Percentiles rank a stretch among this genome's conserved stretches.
Conservation (phyloP, 2,888 invertebrate genomes). For the Synergus gifuensis region DNA sequence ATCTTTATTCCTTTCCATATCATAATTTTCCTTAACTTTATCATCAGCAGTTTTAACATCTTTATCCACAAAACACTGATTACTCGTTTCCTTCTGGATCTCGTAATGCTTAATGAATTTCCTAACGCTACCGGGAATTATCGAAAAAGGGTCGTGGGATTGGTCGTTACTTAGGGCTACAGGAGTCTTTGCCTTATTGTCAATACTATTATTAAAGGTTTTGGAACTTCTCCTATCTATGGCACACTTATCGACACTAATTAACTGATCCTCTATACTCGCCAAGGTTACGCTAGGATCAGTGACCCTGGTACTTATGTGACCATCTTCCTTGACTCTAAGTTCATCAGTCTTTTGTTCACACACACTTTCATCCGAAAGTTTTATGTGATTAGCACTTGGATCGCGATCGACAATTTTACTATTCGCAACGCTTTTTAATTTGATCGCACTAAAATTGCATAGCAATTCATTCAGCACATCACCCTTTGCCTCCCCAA, state of each 20-base stretch:
- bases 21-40: neutral
- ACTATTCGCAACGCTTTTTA: conserved; percentile 53
- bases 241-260: conserved; percentile 69
- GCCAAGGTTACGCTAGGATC: conserved; percentile 39
- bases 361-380: conserved; percentile 8
- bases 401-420: neutral
- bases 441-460: conserved; percentile 70
- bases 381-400: conserved; percentile 42
- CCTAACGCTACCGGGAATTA: conserved; percentile 74
- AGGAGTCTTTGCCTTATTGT: conserved; percentile 74
- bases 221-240: conserved; percentile 66
- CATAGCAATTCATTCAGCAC: conserved; percentile 71
- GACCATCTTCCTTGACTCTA: conserved; percentile 19
- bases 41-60: conserved; percentile 46
- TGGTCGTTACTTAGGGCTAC: conserved; percentile 74
- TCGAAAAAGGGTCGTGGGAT: conserved; percentile 65
- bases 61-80: conserved; percentile 64
- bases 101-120: conserved; percentile 74
- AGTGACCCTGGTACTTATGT: conserved; percentile 40
- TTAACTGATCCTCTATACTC: conserved; percentile 45
- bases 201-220: conserved; percentile 68
- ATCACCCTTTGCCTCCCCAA: conserved; percentile 66
- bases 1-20: neutral
- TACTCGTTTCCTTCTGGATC: conserved; percentile 64
- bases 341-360: conserved; percentile 51